phyloP scores from a whole-genome alignment of 2,113 vertebrate genomes.

The Hemiscyllium ocellatum region DNA sequence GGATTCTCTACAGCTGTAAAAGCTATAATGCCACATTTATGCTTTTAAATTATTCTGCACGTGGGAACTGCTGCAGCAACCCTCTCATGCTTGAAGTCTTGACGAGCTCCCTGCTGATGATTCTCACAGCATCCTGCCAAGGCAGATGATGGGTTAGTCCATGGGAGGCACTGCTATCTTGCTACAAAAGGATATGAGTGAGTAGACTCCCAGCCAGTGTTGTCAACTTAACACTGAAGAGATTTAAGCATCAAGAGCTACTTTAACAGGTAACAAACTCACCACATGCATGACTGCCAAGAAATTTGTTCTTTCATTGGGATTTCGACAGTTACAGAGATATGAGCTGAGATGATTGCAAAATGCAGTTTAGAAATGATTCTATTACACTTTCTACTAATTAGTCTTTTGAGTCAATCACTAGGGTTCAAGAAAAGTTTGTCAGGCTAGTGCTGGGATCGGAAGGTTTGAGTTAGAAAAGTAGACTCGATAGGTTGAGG shows the following conservation, averaged over 20 bases:
- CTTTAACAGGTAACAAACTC: background rate
- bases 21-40: background rate
- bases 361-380: background rate
- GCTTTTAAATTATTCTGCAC: background rate
- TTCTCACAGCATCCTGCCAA: background rate
- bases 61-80: background rate
- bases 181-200: background rate
- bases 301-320: background rate
- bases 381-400: background rate
- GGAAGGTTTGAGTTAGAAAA: no score
- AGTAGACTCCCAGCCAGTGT: background rate
- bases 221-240: conserved; percentile 12
- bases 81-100: conserved; percentile 20
- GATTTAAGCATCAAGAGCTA: conserved; percentile 20
- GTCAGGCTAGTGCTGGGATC: no score
- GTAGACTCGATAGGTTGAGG: no score
- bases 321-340: background rate
- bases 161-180: background rate
- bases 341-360: background rate
- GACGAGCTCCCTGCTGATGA: background rate
- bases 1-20: background rate
- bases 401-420: background rate
- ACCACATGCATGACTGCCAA: background rate
- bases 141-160: background rate
- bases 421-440: background rate